These are phyloP conservation scores for Melieria crassipennis DNA, from an alignment of 2,888 invertebrate genomes.

Conservation along the genomic window DNA sequence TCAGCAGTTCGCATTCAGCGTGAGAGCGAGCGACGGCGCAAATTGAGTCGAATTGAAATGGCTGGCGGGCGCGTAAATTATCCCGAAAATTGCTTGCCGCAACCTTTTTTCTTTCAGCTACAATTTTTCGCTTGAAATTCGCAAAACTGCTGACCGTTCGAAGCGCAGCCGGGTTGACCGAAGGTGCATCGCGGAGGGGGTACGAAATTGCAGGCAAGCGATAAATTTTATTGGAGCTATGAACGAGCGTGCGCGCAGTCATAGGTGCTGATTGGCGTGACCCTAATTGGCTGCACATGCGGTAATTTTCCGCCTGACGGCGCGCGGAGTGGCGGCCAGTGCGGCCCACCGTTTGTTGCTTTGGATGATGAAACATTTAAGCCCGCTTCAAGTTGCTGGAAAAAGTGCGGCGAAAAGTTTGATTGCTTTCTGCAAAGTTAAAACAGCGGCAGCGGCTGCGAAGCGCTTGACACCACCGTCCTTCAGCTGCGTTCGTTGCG, in stretches of 20 bases:
- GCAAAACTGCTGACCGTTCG: too few species aligned
- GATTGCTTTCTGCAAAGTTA: neutral
- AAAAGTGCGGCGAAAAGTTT: constrained; percentile 2
- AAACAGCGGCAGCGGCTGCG: neutral
- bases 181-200: too few species aligned
- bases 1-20: constrained; percentile 40
- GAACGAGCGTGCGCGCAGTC: neutral
- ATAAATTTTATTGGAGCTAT: too few species aligned
- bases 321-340: neutral
- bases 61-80: constrained; percentile 16
- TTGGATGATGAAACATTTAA: neutral
- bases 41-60: constrained; percentile 25
- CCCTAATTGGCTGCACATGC: neutral
- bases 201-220: too few species aligned
- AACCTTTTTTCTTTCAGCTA: neutral
- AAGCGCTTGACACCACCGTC: neutral
- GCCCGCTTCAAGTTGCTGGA: neutral
- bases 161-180: too few species aligned
- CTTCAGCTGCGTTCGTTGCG: neutral
- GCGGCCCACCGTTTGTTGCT: neutral
- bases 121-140: too few species aligned
- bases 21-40: neutral
- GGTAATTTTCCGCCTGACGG: constrained; percentile 27
- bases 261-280: neutral
- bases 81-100: neutral